Evolutionary conservation across 1,140 invertebrate species (phyloP).

Genomic region (Lordiphosa collinella): DNA sequence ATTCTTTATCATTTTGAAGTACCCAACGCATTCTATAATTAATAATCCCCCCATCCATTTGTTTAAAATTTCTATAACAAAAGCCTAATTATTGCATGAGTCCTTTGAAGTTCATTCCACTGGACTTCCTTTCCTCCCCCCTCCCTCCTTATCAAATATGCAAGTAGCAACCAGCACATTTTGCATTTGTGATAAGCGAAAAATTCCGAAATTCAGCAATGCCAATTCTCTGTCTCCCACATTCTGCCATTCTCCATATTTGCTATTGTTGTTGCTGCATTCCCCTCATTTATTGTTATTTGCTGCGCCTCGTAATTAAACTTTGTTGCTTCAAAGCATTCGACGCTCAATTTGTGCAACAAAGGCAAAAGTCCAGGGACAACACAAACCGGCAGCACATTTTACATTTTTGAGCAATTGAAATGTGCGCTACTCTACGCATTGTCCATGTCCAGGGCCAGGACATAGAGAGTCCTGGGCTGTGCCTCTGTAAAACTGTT

Average conservation of each 20-base stretch:
- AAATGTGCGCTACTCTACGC: conserved; percentile 51
- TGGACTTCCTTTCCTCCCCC: neutral
- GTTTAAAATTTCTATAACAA: conserved; percentile 12
- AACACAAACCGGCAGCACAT: conserved; percentile 51
- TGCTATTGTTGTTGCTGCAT: neutral
- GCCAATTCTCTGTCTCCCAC: conserved; percentile 1
- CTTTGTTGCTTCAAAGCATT: conserved; percentile 72
- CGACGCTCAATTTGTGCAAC: conserved; percentile 73
- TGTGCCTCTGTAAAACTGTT: conserved; percentile 67
- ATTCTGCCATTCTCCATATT: conserved; percentile 2
- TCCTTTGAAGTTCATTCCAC: conserved; percentile 20
- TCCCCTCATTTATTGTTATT: too few species aligned
- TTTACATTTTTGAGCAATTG: conserved; percentile 70
- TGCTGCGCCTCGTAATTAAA: conserved; percentile 57
- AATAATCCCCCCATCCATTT: conserved; percentile 10
- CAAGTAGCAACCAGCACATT: conserved; percentile 35
- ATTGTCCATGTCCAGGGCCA: conserved; percentile 24
- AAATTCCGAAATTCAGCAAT: conserved; percentile 3
- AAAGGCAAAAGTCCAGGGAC: conserved; percentile 51
- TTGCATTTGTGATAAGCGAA: conserved; percentile 27
- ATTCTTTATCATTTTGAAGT: neutral
- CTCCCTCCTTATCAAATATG: neutral
- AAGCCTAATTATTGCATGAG: conserved; percentile 12
- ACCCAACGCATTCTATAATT: neutral
- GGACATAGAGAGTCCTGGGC: conserved; percentile 3